These are phyloP conservation scores for Phylloscopus trochiloides DNA, from an alignment of 2,113 vertebrate genomes.

Conservation along the genomic window DNA sequence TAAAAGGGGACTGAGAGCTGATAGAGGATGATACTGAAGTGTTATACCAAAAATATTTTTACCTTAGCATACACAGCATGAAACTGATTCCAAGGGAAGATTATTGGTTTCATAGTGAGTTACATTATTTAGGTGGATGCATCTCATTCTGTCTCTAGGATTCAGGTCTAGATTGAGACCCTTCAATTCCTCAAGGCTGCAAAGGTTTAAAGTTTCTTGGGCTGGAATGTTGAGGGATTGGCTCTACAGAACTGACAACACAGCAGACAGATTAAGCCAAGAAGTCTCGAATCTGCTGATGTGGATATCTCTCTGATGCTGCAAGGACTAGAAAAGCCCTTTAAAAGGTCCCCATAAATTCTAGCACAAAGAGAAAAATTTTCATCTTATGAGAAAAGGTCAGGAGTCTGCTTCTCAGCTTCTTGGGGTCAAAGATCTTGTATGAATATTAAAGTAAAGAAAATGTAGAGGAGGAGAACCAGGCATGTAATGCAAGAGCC, in stretches of 20 bases:
- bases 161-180: not conserved
- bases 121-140: not conserved
- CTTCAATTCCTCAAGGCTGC: not conserved
- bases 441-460: not conserved
- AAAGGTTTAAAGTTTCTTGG: not conserved
- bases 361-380: not conserved
- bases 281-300: not conserved
- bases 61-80: not conserved
- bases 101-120: rapidly evolving
- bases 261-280: not conserved
- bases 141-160: not conserved
- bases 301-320: not conserved
- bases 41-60: not conserved
- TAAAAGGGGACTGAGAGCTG: not conserved
- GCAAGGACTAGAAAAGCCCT: not conserved
- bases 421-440: not conserved
- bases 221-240: not conserved
- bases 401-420: not conserved
- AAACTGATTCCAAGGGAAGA: not conserved
- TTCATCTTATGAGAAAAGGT: not conserved
- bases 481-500: not conserved
- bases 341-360: not conserved
- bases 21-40: not conserved
- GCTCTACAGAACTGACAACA: not conserved
- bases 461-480: not conserved